Base-by-base conservation (phyloP, 37 sponge, comb jelly and placozoan species). In the Tethya wilhelma region DNA sequence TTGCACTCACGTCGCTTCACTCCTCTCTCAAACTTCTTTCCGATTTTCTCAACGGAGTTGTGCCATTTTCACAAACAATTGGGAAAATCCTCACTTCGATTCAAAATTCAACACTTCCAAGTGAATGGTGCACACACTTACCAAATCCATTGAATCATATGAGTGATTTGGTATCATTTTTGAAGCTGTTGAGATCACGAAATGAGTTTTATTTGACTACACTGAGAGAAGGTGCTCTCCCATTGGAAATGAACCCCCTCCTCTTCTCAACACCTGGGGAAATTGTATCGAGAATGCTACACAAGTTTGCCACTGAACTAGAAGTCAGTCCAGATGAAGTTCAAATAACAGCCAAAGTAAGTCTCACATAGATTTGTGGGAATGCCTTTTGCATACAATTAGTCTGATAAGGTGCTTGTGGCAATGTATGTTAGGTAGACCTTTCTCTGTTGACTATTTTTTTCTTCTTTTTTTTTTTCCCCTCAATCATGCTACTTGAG, bases 211-310 rank as follows among this genome's bases (percentile, higher is more conserved):
- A 66, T 33, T 39, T 37, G 20, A 59, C 56, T 7, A 42, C 39
- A 28, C 5, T 83, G 19, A 40, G 40, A 32, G 75, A 58, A 42
- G 76, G 76, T 23, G 36, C 39, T 4, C 40, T 64, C 2, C 56
- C 76, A 4, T 19, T 44, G n/a, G 40, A 38, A 0, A 2, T 75
- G 4, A 12, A 75, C 38, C 58, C 68, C 11, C 41, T 75, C 56
- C 40, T 69, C 43, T 49, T 83, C 42, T 63, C 66, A 37, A 83
- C 55, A 11, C 76, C 67, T 29, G 23, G n/a, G 12, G 75, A 74
- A 26, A 55, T 83, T 3, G 8, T 83, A 9, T 83, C 84, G 11
- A 53, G 67, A 31, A 45, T 53, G 33, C n/a, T 28, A 19, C 22
- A 41, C n/a, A 36, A 8, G n/a, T 69, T 40, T 40, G 69, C 69